Evolutionary conservation across 2,888 invertebrate species (phyloP), one percentile per base, ranked within the genome.

Genomic region (Phyllotreta striolata): DNA sequence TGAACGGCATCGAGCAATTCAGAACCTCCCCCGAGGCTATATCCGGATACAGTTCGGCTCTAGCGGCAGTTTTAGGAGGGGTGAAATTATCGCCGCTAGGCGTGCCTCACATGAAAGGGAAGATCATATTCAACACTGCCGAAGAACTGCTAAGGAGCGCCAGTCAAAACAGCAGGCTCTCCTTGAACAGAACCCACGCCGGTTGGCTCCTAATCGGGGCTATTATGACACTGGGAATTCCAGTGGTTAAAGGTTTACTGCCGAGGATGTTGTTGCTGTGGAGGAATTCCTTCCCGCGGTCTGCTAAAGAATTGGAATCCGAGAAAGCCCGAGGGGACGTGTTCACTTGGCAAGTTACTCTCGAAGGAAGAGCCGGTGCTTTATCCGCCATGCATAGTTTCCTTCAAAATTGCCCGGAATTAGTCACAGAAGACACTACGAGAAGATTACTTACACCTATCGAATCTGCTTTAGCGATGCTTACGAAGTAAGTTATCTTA

Each of bases 341-440:
- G 0, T 98, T 98, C 79, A 98, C 98, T n/a, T 98, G 98, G 98
- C 95, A 96, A 86, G 93, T 98, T 44, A 97, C 98, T 0, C 83
- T 99, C 60, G 98, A 98, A 83, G 96, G 96, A 1, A 87, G 98
- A 46, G 96, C 98, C 3, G 98, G 98, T 0, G 98, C 98, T 1
- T 83, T 99, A 8, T 95, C 96, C 46, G 96, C 98, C 0, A 91
- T 99, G 88, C 92, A 96, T 78, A 96, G 96, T 80, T 91, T 99
- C 79, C 83, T 98, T 44, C 85, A 91, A 38, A 91, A 97, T 80
- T 98, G 96, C 75, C 91, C 93, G 0, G 95, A 97, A 70, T 83
- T 98, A 64, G 88, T 95, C 1, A 93, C 91, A 63, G 97, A 97
- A 67, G 98, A 98, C 74, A 94, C 97, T 64, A 92, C 93, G 1